Evolutionary conservation across 1,140 invertebrate genomes (phyloP), one percentile per base, ranked within the genome.

Genomic region (Paraescarpia echinospica): DNA sequence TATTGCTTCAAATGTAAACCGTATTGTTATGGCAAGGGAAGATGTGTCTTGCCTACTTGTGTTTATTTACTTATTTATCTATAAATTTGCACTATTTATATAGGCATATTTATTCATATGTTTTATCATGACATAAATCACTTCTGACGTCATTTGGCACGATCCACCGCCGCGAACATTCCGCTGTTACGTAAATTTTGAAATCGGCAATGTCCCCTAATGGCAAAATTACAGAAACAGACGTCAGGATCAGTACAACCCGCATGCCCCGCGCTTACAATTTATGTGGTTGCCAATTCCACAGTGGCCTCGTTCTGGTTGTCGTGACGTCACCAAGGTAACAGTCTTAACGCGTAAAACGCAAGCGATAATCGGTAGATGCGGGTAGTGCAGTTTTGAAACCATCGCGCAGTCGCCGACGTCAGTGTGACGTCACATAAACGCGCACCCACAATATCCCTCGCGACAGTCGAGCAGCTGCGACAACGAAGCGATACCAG

Each of bases 271-370:
- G 59, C 8, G 59, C 59, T 77, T 77, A 77, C 59, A 77, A 77
- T 77, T 77, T 27, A 77, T 31, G 59, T 77, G 59, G 22, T 77
- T 77, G 59, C 59, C 59, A 77, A 77, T 77, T 77, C 59, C 9
- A 77, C 59, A 77, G 59, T 77, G 59, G 59, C 59, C 59, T 77
- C 59, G 59, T 77, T 77, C 59, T 77, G 59, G 59, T 77, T 77
- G 59, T 77, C 59, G 59, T 77, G 59, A 77, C 59, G 59, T 77
- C 59, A 77, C 59, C 59, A 27, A 27, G 9, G 59, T 77, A 77
- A 12, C 59, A 31, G 22, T 77, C 59, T 77, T 77, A 6, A 77
- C 59, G 27, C 22, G 59, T 77, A 77, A 77, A 77, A 77, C 59
- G 59, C 59, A 77, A 77, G 59, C 14, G 59, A 77, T 77, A 77